A percentile compares a stretch with the other conserved stretches of the same genome.
Evolutionary conservation across 2,797 vertebrate species (phyloP).

Genomic region (Champsocephalus esox): DNA sequence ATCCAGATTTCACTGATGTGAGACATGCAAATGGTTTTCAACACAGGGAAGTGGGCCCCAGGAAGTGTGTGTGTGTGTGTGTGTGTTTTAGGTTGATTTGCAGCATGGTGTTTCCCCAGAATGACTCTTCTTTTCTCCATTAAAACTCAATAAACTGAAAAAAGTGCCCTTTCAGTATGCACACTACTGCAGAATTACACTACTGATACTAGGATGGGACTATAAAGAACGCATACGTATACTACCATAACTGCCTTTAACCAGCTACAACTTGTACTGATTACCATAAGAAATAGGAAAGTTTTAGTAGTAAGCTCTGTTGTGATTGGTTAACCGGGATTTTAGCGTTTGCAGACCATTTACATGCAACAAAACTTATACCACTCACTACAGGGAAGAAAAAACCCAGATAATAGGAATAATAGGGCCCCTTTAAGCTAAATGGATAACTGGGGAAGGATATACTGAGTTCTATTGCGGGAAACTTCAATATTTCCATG

Average conservation of each 20-base stretch:
- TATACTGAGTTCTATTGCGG: too few relatives aligned
- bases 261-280: too few relatives aligned
- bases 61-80: constrained; percentile 32
- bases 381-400: too few relatives aligned
- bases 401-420: too few relatives aligned
- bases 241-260: too few relatives aligned
- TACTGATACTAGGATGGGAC: too few relatives aligned
- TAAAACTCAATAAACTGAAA: background rate
- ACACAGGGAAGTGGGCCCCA: constrained; percentile 45
- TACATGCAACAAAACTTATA: too few relatives aligned
- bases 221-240: too few relatives aligned
- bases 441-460: background rate
- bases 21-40: constrained; percentile 63
- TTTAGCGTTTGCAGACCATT: too few relatives aligned
- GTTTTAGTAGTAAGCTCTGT: too few relatives aligned
- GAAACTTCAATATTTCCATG: constrained; percentile 12
- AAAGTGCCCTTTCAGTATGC: background rate
- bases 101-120: background rate
- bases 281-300: too few relatives aligned
- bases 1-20: constrained; percentile 26
- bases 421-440: background rate
- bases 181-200: background rate
- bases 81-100: background rate
- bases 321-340: too few relatives aligned
- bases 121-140: background rate